Evolutionary conservation across 2,888 invertebrate genomes (phyloP).

Genomic region (Melinaea menophilus): DNA sequence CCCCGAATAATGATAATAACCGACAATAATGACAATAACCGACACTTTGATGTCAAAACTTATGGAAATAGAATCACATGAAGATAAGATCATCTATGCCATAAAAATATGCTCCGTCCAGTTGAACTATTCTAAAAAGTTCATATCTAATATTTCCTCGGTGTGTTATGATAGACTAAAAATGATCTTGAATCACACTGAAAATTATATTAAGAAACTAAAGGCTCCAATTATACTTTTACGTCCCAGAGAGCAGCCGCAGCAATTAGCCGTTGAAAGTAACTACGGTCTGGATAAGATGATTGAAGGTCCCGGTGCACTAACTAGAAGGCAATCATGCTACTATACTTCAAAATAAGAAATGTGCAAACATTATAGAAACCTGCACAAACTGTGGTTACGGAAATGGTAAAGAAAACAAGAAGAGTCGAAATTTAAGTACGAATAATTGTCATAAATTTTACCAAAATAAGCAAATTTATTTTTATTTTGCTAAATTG

Average conservation of each 20-base stretch:
- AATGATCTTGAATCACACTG: slow-evolving; percentile 69
- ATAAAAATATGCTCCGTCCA: slow-evolving; percentile 57
- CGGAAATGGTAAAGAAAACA: slow-evolving; percentile 60
- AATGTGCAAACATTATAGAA: slow-evolving; percentile 81
- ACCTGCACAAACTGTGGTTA: slow-evolving; percentile 49
- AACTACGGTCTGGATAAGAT: slow-evolving; percentile 82
- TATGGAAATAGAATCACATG: slow-evolving; percentile 71
- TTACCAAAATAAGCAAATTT: not conserved
- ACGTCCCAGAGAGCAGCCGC: slow-evolving; percentile 78
- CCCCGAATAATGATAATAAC: slow-evolving; percentile 63
- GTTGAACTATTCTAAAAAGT: slow-evolving; percentile 56
- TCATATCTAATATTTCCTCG: slow-evolving; percentile 46
- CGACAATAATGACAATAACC: no score
- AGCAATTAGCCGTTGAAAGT: slow-evolving; percentile 74
- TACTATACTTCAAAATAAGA: slow-evolving; percentile 82
- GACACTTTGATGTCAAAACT: slow-evolving; percentile 65
- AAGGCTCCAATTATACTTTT: slow-evolving; percentile 79
- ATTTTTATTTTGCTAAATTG: no score
- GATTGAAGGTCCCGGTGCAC: slow-evolving; percentile 75
- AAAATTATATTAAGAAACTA: slow-evolving; percentile 65
- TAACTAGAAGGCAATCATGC: slow-evolving; percentile 84
- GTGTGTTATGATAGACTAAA: slow-evolving; percentile 74
- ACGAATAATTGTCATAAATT: not conserved
- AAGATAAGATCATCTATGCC: slow-evolving; percentile 76
- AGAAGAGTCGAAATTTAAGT: slow-evolving; percentile 42